Base-by-base conservation (phyloP, 2,113 vertebrate species). In the Otus sunia region DNA sequence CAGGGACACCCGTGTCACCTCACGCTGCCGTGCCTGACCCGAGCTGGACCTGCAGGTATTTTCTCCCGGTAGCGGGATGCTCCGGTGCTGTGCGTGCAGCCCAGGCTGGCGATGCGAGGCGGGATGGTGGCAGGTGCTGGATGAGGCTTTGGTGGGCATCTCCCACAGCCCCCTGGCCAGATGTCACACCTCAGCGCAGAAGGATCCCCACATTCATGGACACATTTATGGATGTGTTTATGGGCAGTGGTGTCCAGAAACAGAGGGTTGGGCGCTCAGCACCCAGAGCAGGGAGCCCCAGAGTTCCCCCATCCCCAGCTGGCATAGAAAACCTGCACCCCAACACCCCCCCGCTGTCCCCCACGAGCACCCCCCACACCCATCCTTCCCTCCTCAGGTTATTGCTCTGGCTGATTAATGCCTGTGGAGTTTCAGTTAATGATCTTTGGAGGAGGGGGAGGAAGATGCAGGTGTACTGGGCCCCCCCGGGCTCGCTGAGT, bases 11-110 rank as follows among this genome's bases (percentile, higher is more conserved):
- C 2, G 17, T 50, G 74, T 47, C 88, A 45, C 73, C 91, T 27
- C 0, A 0, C 1, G 3, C 45, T 39, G 47, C 74, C 1, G 1
- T 45, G 41, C 34, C 49, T 25, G 45, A 26, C 22, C 59, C 0
- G 0, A 49, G 63, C 34, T 59, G 80, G 26, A 71, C 73, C 80
- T 37, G 94, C 36, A 20, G 77, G 49, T 39, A 25, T 72, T 78
- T 89, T 20, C 34, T 52, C 10, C n/a, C 2, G 0, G 83, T 5
- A 8, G 11, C 0, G 0, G 34, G 72, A 25, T 39, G 62, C 53
- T 47, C 55, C 0, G 22, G 32, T 30, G 80, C 36, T 68, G 12
- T 12, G 2, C 8, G 75, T 6, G 5, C 37, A n/a, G 43, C 34
- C 67, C 22, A 3, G 30, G 56, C 32, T 36, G 58, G 39, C 10